phyloP scores from a whole-genome alignment of 2,113 vertebrate genomes.

The Plecturocebus donacophilus region DNA sequence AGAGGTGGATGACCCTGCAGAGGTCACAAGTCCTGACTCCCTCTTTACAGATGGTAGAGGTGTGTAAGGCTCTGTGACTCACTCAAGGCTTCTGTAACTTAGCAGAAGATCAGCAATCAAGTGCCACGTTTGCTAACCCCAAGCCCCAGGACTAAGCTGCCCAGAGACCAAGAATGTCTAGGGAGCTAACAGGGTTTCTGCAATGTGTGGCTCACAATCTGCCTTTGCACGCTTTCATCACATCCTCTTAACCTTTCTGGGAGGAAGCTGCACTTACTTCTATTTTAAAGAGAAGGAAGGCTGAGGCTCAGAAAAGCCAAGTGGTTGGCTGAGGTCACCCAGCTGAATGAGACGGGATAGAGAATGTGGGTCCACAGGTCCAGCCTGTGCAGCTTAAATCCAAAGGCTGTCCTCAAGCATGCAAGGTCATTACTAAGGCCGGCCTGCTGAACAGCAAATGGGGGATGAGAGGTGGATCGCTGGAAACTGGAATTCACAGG shows the following conservation, averaged over 20 bases:
- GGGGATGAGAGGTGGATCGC: rapidly evolving
- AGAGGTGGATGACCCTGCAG: background rate
- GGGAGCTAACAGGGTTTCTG: background rate
- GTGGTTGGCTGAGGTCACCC: background rate
- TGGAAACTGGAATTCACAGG: rapidly evolving
- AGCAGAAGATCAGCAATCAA: background rate
- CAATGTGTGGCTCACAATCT: background rate
- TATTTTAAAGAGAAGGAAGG: background rate
- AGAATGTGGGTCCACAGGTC: background rate
- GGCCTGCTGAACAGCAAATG: background rate
- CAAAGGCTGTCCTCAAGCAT: background rate
- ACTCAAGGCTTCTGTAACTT: rapidly evolving
- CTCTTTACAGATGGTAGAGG: background rate
- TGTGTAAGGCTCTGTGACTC: background rate
- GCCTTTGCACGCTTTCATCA: background rate
- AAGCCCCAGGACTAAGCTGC: background rate
- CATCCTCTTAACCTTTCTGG: background rate
- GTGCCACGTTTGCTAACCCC: background rate
- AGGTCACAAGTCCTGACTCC: background rate
- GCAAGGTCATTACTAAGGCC: background rate
- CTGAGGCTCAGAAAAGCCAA: background rate
- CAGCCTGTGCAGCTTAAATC: background rate
- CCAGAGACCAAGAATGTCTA: background rate
- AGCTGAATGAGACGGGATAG: background rate
- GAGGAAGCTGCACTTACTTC: background rate